Percentiles rank a stretch among this genome's conserved stretches.
phyloP scores from a whole-genome alignment of 2,113 vertebrate species.

The Limanda limanda region DNA sequence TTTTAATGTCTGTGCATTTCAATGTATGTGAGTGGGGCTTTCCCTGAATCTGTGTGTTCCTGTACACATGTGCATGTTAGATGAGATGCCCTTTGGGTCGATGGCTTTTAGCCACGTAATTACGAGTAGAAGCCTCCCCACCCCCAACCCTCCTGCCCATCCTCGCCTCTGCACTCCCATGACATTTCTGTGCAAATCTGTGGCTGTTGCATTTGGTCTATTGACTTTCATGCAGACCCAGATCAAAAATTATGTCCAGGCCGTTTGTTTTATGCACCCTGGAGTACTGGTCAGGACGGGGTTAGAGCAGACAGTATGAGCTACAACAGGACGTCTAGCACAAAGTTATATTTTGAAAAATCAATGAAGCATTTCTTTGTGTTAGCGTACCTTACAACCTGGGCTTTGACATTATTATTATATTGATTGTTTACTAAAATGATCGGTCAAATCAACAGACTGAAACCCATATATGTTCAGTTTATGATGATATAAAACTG shows the following conservation, averaged over 20 bases:
- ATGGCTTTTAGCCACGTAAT: conserved; percentile 51
- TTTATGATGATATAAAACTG: too few relatives aligned
- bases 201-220: conserved; percentile 38
- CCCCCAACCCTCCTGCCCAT: not conserved
- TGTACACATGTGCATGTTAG: conserved; percentile 6
- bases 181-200: conserved; percentile 41
- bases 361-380: not conserved
- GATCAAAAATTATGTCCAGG: conserved; percentile 21
- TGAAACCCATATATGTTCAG: too few relatives aligned
- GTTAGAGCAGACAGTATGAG: not conserved
- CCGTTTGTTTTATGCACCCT: conserved; percentile 14
- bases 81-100: conserved; percentile 12
- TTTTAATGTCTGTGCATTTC: conserved; percentile 29
- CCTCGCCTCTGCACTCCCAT: not conserved
- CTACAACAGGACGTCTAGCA: not conserved
- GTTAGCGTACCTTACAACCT: not conserved
- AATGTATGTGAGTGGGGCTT: not conserved
- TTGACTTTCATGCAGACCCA: conserved; percentile 31
- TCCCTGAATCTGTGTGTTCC: conserved; percentile 16
- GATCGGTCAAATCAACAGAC: too few relatives aligned
- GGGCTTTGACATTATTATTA: not conserved
- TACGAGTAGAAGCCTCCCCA: not conserved
- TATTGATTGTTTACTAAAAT: too few relatives aligned
- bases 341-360: not conserved
- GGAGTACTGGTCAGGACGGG: not conserved